Percentiles rank a stretch among this genome's conserved stretches.
Evolutionary conservation across 1,140 invertebrate genomes (phyloP).

Genomic region (Scaptomyza hsui): DNA sequence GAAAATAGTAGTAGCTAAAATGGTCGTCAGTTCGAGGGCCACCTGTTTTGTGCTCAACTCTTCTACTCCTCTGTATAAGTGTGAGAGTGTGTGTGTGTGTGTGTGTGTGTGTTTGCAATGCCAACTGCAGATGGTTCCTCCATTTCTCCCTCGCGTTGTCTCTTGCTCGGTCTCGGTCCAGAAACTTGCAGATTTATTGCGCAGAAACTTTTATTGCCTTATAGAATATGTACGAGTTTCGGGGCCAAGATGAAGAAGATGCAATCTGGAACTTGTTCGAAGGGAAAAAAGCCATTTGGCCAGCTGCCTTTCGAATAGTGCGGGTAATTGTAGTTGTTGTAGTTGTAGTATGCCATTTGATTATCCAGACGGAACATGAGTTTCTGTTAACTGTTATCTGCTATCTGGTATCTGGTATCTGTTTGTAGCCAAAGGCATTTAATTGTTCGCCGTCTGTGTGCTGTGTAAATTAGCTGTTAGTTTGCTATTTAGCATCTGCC

Average conservation of each 20-base stretch:
- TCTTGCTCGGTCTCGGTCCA: slow-evolving; percentile 59
- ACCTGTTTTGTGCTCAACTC: slow-evolving; percentile 68
- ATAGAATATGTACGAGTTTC: slow-evolving; percentile 69
- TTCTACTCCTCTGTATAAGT: no score
- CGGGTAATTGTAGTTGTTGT: slow-evolving; percentile 30
- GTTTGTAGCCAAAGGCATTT: slow-evolving; percentile 13
- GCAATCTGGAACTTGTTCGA: slow-evolving; percentile 77
- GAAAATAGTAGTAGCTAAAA: slow-evolving; percentile 60
- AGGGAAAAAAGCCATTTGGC: slow-evolving; percentile 50
- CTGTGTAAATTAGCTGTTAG: slow-evolving; percentile 26
- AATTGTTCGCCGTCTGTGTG: slow-evolving; percentile 9
- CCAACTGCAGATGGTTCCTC: slow-evolving; percentile 70
- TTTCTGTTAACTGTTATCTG: not conserved
- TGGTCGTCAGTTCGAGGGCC: slow-evolving; percentile 39
- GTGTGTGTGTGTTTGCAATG: slow-evolving; percentile 41
- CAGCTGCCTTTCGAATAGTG: slow-evolving; percentile 24
- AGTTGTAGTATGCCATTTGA: slow-evolving; percentile 17
- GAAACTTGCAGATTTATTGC: slow-evolving; percentile 82
- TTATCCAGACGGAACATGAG: slow-evolving; percentile 36
- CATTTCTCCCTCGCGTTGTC: not conserved
- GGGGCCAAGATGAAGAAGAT: slow-evolving; percentile 67
- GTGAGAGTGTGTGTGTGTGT: slow-evolving; percentile 39
- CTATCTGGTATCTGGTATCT: slow-evolving; percentile 21
- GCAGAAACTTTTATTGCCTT: slow-evolving; percentile 80
- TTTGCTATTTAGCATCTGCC: slow-evolving; percentile 19